A percentile compares a stretch with the other conserved stretches of the same genome.
Evolutionary conservation across 2,113 vertebrate species (phyloP).

Genomic region (Dromas ardeola): DNA sequence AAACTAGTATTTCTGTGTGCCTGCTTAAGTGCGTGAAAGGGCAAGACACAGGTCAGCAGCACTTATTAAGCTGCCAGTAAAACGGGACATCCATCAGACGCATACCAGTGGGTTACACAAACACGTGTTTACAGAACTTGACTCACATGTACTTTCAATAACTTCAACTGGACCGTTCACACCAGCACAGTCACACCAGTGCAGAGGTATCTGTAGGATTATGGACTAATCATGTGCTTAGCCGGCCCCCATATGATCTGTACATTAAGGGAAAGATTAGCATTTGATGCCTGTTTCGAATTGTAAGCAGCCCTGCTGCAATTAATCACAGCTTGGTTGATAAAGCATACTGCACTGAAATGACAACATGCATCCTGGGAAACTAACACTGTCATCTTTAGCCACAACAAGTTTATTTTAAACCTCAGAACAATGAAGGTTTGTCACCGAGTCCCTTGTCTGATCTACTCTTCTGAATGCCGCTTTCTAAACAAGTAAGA

Average conservation of each 20-base stretch:
- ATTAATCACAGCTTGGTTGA: slow-evolving; percentile 18
- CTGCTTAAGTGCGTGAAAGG: slow-evolving; percentile 14
- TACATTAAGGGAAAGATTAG: neutral
- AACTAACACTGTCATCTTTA: neutral
- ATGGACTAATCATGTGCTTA: neutral
- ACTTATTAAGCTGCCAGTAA: slow-evolving; percentile 6
- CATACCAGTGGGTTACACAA: neutral
- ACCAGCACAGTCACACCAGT: neutral
- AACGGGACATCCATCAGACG: neutral
- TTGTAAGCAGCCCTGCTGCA: slow-evolving; percentile 1
- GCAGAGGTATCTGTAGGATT: neutral
- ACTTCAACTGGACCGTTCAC: neutral
- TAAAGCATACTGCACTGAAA: neutral
- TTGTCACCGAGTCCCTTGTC: slow-evolving; percentile 21
- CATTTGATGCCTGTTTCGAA: neutral
- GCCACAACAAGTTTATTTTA: slow-evolving; percentile 32
- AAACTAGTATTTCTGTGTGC: neutral
- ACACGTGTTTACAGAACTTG: neutral
- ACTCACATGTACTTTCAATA: neutral
- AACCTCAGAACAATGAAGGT: slow-evolving; percentile 10
- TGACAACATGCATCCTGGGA: neutral
- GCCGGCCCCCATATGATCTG: neutral
- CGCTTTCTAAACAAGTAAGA: slow-evolving; percentile 51
- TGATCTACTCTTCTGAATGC: slow-evolving; percentile 8
- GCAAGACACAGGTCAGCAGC: slow-evolving; percentile 25